phyloP scores from a whole-genome alignment of 2,797 vertebrate species.

The Picus viridis region DNA sequence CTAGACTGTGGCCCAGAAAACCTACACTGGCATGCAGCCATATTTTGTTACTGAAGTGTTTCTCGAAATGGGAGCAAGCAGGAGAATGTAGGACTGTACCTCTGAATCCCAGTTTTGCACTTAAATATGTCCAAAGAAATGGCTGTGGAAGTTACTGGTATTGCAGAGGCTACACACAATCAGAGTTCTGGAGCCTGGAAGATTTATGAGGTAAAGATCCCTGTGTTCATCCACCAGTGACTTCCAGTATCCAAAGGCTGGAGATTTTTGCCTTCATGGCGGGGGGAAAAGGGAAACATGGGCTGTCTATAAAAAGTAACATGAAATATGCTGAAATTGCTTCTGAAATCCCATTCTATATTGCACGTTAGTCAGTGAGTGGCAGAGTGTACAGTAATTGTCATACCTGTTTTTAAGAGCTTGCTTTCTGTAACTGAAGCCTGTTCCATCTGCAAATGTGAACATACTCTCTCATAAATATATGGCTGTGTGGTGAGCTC shows the following conservation, averaged over 20 bases:
- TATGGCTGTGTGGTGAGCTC: background rate
- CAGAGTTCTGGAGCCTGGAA: background rate
- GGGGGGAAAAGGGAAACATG: background rate
- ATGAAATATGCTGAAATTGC: background rate
- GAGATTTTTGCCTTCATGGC: background rate
- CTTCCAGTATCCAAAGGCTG: background rate
- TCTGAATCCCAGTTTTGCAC: background rate
- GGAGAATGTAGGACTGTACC: background rate
- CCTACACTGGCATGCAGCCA: background rate
- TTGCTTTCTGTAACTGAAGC: conserved; percentile 9
- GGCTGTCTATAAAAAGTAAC: background rate
- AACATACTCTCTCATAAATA: background rate
- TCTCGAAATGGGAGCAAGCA: background rate
- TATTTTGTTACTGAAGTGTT: background rate
- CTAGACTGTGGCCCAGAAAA: background rate
- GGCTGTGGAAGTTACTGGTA: background rate
- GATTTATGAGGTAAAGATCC: background rate
- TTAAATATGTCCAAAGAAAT: background rate
- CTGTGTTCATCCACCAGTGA: background rate
- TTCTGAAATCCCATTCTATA: background rate
- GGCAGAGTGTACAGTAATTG: accelerated
- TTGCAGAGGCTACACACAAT: background rate
- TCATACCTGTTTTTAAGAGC: background rate
- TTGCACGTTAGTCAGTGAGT: background rate
- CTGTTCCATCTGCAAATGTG: background rate